Evolutionary conservation across 2,113 vertebrate genomes (phyloP), one percentile per base, ranked within the genome.

Genomic region (Pseudopipra pipra): DNA sequence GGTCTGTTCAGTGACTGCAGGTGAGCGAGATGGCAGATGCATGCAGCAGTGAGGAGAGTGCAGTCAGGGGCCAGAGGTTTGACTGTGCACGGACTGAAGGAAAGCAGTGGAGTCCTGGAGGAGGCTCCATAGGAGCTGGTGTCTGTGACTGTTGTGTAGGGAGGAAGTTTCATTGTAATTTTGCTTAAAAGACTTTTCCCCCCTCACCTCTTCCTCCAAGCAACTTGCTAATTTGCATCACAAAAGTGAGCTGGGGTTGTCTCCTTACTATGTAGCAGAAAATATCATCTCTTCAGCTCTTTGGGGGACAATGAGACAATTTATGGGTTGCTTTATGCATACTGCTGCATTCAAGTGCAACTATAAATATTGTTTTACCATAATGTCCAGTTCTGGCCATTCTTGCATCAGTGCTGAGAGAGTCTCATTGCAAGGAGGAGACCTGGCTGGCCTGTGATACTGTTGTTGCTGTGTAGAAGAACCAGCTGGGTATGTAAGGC

Each of bases 171-270:
- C 39, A 47, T 39, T 84, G 65, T 49, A 1, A 61, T 33, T 74
- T 77, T 35, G 37, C 3, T 55, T 78, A 35, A 87, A 87, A 85
- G 56, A 37, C 25, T 41, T 59, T 92, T 84, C 46, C 22, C 33
- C 18, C 30, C 18, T 62, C 21, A 33, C 20, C 28, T 44, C 43
- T 77, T 93, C 55, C 47, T 90, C 35, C 61, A 61, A 67, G 41
- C 47, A 22, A 4, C 37, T 81, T 80, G 28, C 46, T 92, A 6
- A 90, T 93, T 93, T 93, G 56, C 95, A 84, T 96, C 52, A 93
- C 41, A 93, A 73, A 80, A 86, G 72, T 22, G 31, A 62, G 22
- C 7, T 31, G 5, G 72, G 25, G 9, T 44, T 84, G 22, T 71
- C 68, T 77, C 27, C 37, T 43, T 30, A 49, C 15, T 31, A 5